Evolutionary conservation across 2,888 invertebrate genomes (phyloP), one percentile per base, ranked within the genome.

Genomic region (Argyresthia goedartella): DNA sequence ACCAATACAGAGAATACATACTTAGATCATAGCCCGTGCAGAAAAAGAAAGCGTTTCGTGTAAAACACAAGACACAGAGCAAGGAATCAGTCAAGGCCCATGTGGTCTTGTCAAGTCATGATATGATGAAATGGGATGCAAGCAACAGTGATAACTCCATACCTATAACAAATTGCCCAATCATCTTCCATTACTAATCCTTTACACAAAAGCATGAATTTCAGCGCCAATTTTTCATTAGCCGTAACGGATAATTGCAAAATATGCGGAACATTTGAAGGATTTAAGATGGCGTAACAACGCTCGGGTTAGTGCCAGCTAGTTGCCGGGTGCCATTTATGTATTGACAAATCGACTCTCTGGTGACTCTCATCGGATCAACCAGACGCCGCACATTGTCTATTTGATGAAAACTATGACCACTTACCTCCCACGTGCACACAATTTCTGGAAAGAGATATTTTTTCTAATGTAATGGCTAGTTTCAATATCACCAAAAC

Each of bases 391-490:
- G 73, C 70, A 71, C 68, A 75, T 73, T 67, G 63, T 79, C 60
- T 73, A 74, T 68, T 66, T 67, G 73, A 51, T 70, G 72, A 74
- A 68, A 74, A 72, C 75, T 76, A 77, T 68, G 68, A 71, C 65
- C 71, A 87, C 87, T 87, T 86, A 87, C 87, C 87, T 86, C 81
- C 71, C 81, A 79, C 81, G 82, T 79, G 81, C 80, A 85, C 74
- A 85, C 78, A 85, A 76, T 69, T 77, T 85, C 86, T 86, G 86
- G 76, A 87, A 87, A 87, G 79, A 87, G 86, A 87, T 79, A 85
- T 87, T 85, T 85, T 84, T 81, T 82, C 85, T 81, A 81, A 86
- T 84, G 81, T 85, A 87, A 86, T 87, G 87, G 85, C 86, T 78
- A 86, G 85, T 85, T 85, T 81, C 84, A 82, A 82, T 77, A 82